phyloP scores from a whole-genome alignment of 2,888 invertebrate genomes.

The Nymphalis urticae region DNA sequence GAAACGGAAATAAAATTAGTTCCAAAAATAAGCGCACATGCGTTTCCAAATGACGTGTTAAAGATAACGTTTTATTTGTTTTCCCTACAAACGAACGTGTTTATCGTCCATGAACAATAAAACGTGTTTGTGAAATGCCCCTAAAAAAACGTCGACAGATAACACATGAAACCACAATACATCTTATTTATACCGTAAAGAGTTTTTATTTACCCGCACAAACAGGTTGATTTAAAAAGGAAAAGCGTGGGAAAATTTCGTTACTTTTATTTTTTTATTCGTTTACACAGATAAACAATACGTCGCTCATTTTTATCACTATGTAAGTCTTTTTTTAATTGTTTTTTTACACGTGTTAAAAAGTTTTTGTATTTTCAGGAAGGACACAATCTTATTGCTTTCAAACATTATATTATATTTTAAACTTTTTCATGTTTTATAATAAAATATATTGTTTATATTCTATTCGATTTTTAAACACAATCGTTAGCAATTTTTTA shows the following conservation, averaged over 20 bases:
- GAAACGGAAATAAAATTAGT: neutral
- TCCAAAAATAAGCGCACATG: neutral
- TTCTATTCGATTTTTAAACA: no score
- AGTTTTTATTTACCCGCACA: conserved; percentile 3
- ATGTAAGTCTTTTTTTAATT: neutral
- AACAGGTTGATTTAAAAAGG: neutral
- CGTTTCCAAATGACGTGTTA: conserved; percentile 1
- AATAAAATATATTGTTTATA: no score
- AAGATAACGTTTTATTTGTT: conserved; percentile 9
- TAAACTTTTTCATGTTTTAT: no score
- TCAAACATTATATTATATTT: no score
- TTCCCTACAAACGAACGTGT: conserved; percentile 5
- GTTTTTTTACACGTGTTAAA: neutral
- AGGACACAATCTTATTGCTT: no score
- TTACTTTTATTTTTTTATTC: neutral
- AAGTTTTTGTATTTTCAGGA: neutral
- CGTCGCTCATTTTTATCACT: neutral
- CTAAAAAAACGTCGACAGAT: neutral
- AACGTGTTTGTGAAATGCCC: neutral
- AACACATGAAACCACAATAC: conserved; percentile 1
- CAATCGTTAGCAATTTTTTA: no score
- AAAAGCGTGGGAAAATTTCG: neutral
- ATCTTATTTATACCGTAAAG: neutral
- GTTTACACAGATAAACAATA: neutral
- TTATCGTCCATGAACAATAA: conserved; percentile 6